Evolutionary conservation across 2,113 vertebrate genomes (phyloP).

Genomic region (Xyliphius kryptos): DNA sequence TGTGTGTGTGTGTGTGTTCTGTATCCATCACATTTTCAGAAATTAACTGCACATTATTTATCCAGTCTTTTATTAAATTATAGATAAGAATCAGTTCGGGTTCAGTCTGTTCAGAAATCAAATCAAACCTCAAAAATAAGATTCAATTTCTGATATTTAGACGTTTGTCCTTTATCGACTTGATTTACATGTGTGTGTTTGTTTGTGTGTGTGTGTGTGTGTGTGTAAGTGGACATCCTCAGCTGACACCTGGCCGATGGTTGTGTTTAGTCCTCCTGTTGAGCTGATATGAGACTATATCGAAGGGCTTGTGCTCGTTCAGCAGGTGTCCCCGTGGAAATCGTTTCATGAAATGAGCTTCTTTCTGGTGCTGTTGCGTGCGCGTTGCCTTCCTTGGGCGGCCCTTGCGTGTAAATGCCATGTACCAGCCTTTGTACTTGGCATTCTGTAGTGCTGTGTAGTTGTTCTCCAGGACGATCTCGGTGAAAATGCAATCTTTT

Average conservation of each 20-base stretch:
- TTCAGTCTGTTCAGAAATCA: no score
- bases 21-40: no score
- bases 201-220: no score
- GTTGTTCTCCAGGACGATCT: constrained; percentile 98
- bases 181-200: no score
- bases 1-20: no score
- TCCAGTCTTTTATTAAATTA: no score
- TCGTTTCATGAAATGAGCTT: constrained; percentile 98
- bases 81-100: no score
- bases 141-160: no score
- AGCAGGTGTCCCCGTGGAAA: constrained; percentile 88
- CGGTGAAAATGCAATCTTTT: constrained; percentile 95
- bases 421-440: constrained; percentile 97
- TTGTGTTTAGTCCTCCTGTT: constrained; percentile 90
- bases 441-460: constrained; percentile 96
- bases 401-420: constrained; percentile 97
- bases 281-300: constrained; percentile 87
- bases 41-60: no score
- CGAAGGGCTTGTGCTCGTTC: constrained; percentile 84
- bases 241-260: constrained; percentile 57
- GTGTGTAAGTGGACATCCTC: constrained; percentile 19
- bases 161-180: no score
- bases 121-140: no score
- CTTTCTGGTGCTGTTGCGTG: constrained; percentile 94
- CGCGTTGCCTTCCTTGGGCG: constrained; percentile 90